Percentiles rank a stretch among this genome's conserved stretches.
These are phyloP conservation scores for Mythimna pallens DNA, from an alignment of 2,888 invertebrate genomes.

Conservation along the genomic window DNA sequence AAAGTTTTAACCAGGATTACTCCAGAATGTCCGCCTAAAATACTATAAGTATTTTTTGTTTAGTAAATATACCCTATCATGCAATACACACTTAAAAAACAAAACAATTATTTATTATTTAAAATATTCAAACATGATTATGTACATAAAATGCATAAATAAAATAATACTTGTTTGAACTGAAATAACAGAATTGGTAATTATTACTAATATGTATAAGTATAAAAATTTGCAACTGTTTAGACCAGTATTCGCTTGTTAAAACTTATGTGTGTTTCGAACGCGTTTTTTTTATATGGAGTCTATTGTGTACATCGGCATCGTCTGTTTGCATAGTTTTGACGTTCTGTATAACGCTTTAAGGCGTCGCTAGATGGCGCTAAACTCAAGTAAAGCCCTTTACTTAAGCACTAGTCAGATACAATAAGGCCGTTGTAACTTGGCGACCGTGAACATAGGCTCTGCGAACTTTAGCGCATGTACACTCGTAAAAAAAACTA, in stretches of 20 bases:
- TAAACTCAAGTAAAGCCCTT: too few relatives aligned
- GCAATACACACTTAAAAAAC: neutral
- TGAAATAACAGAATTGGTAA: conserved; percentile 16
- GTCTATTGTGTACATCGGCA: too few relatives aligned
- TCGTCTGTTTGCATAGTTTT: too few relatives aligned
- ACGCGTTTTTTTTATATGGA: too few relatives aligned
- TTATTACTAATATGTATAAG: neutral
- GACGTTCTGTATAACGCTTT: too few relatives aligned
- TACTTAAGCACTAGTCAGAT: too few relatives aligned
- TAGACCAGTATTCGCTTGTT: neutral
- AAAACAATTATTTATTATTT: conserved; percentile 1
- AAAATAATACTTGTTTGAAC: conserved; percentile 4
- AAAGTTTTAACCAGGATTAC: neutral
- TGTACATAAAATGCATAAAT: conserved; percentile 5
- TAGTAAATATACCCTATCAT: neutral
- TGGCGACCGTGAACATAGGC: too few relatives aligned
- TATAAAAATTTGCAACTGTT: neutral
- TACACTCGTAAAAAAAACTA: too few relatives aligned
- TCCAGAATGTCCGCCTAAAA: neutral
- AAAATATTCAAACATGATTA: conserved; percentile 1
- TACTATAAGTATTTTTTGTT: neutral
- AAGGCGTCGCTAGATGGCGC: too few relatives aligned
- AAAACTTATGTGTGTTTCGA: neutral
- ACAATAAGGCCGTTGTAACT: too few relatives aligned
- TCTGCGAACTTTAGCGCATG: too few relatives aligned